Evolutionary conservation across 2,113 vertebrate genomes (phyloP).

Genomic region (Thunnus maccoyii): DNA sequence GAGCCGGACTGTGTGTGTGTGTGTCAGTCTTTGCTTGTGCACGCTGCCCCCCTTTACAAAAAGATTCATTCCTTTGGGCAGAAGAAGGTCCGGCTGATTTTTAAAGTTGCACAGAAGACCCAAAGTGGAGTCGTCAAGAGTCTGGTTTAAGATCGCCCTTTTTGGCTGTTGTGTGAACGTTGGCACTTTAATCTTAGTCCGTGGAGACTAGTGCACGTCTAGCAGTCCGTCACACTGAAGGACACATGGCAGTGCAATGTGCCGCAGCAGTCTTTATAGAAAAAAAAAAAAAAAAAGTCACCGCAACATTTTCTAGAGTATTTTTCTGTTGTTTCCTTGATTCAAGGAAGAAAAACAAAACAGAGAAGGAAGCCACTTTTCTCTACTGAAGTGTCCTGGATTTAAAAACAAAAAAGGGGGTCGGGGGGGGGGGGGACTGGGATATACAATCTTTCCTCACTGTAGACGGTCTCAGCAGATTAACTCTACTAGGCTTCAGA

Average conservation of each 20-base stretch:
- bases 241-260: constrained; percentile 86
- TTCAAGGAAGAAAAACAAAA: constrained; percentile 93
- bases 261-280: constrained; percentile 80
- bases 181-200: constrained; percentile 87
- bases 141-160: constrained; percentile 41
- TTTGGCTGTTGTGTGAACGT: constrained; percentile 82
- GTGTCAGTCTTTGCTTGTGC: constrained; percentile 38
- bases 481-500: constrained; percentile 91
- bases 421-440: constrained; percentile 33
- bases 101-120: constrained; percentile 36
- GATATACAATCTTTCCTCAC: constrained; percentile 86
- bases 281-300: constrained; percentile 77
- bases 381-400: constrained; percentile 83
- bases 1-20: constrained; percentile 9
- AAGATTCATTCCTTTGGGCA: constrained; percentile 29
- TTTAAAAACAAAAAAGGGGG: constrained; percentile 12
- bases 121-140: constrained; percentile 23
- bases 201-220: constrained; percentile 79
- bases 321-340: constrained; percentile 94
- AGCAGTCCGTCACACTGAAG: constrained; percentile 84
- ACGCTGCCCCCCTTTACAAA: constrained; percentile 53
- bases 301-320: constrained; percentile 79
- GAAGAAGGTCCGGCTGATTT: constrained; percentile 42
- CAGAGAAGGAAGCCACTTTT: constrained; percentile 86
- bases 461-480: constrained; percentile 91